Percentiles rank a stretch among this genome's conserved stretches.
phyloP scores from a whole-genome alignment of 2,888 invertebrate species.

The Anoncus sp. region DNA sequence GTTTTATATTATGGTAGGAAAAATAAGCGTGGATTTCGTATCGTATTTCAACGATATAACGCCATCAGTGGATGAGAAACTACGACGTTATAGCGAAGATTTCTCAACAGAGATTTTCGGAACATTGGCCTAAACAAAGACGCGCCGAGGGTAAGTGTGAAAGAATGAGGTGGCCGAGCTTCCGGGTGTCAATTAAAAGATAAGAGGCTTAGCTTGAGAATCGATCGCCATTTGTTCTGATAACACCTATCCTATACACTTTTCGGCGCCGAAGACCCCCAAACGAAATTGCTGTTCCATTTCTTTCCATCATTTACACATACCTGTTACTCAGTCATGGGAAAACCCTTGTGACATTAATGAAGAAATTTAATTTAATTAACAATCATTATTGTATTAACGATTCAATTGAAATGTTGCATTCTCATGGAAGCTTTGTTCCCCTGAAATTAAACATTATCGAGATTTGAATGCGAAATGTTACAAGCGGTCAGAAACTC shows the following conservation, averaged over 20 bases:
- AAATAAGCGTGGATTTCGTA: not conserved
- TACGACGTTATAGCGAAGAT: not conserved
- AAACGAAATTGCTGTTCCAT: constrained; percentile 61
- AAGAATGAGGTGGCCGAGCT: constrained; percentile 35
- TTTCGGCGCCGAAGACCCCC: constrained; percentile 40
- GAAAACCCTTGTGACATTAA: too few relatives aligned
- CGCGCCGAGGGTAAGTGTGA: constrained; percentile 25
- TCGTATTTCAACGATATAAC: not conserved
- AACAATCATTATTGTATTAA: too few relatives aligned
- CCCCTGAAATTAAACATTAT: too few relatives aligned
- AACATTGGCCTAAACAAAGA: constrained; percentile 28
- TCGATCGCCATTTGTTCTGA: constrained; percentile 65
- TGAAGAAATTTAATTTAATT: too few relatives aligned
- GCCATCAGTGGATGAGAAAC: not conserved
- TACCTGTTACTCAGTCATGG: too few relatives aligned
- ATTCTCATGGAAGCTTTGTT: too few relatives aligned
- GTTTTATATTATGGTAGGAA: not conserved
- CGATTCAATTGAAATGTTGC: too few relatives aligned
- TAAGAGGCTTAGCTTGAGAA: constrained; percentile 60
- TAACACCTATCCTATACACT: constrained; percentile 58
- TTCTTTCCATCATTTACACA: too few relatives aligned
- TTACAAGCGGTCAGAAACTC: too few relatives aligned
- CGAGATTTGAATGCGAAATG: too few relatives aligned
- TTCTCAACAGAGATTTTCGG: constrained; percentile 7
- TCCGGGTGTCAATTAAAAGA: constrained; percentile 62